Conservation (phyloP, 2,888 invertebrate genomes). For the Aspidiotus destructor region DNA sequence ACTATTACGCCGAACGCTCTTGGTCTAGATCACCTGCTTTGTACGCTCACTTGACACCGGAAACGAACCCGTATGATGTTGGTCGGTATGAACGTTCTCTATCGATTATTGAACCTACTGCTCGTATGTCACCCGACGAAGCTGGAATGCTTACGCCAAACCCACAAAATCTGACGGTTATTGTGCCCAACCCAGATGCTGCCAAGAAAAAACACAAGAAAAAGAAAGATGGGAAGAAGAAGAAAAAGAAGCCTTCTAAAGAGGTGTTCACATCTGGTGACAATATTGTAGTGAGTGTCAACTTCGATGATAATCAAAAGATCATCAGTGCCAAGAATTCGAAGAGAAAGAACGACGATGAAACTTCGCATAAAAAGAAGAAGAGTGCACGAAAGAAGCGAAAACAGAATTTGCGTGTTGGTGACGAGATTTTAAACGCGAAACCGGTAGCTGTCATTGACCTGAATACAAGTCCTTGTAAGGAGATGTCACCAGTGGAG, state of each 20-base stretch:
- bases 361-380: constrained; percentile 36
- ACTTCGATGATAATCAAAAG: constrained; percentile 50
- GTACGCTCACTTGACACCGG: constrained; percentile 17
- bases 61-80: constrained; percentile 12
- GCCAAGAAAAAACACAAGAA: constrained; percentile 47
- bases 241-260: constrained; percentile 52
- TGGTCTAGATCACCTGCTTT: constrained; percentile 40
- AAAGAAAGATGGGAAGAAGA: constrained; percentile 44
- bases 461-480: constrained; percentile 72
- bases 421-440: constrained; percentile 44
- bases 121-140: not conserved
- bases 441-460: constrained; percentile 79
- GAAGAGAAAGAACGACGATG: constrained; percentile 44
- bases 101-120: constrained; percentile 35
- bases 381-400: constrained; percentile 33
- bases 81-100: constrained; percentile 18
- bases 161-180: constrained; percentile 50
- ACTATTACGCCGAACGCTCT: constrained; percentile 36
- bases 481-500: constrained; percentile 69
- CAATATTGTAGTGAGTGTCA: constrained; percentile 85
- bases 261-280: constrained; percentile 88
- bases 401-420: constrained; percentile 39
- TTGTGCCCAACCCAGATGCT: constrained; percentile 48
- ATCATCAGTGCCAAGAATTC: constrained; percentile 35
- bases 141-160: not conserved